These are phyloP conservation scores for Macrotis lagotis DNA, from an alignment of 2,113 vertebrate species.

Conservation along the genomic window DNA sequence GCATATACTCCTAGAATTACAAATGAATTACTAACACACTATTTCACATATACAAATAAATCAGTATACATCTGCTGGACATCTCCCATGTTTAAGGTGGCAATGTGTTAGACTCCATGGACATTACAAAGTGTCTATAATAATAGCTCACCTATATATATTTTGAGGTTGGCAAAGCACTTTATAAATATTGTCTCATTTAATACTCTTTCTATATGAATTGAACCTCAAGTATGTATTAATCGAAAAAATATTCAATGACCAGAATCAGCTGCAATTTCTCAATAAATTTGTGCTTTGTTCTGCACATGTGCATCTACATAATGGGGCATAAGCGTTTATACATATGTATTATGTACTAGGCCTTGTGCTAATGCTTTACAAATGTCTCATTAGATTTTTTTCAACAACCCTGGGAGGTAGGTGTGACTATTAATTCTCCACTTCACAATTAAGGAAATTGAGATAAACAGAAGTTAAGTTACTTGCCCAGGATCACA, in stretches of 20 bases:
- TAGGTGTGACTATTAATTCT: background rate
- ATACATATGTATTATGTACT: background rate
- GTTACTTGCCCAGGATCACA: background rate
- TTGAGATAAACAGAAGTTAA: background rate
- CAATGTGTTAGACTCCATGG: background rate
- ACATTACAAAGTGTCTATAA: background rate
- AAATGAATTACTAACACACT: background rate
- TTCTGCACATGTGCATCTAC: background rate
- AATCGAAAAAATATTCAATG: background rate
- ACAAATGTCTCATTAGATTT: background rate
- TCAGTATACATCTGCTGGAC: background rate
- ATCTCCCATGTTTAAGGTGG: background rate
- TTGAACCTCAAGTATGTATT: background rate
- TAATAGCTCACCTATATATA: background rate
- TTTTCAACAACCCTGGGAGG: background rate
- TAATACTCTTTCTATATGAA: background rate
- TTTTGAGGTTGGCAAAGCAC: background rate
- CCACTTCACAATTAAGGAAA: background rate
- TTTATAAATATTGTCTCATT: background rate
- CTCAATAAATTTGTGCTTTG: background rate
- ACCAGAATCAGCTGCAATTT: background rate
- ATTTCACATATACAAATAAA: background rate
- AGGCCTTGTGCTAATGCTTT: background rate
- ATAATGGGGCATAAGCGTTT: background rate
- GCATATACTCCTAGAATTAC: background rate